Percentiles rank a stretch among this genome's conserved stretches.
Conservation (phyloP, 1,140 invertebrate genomes). For the Lethrus apterus region DNA sequence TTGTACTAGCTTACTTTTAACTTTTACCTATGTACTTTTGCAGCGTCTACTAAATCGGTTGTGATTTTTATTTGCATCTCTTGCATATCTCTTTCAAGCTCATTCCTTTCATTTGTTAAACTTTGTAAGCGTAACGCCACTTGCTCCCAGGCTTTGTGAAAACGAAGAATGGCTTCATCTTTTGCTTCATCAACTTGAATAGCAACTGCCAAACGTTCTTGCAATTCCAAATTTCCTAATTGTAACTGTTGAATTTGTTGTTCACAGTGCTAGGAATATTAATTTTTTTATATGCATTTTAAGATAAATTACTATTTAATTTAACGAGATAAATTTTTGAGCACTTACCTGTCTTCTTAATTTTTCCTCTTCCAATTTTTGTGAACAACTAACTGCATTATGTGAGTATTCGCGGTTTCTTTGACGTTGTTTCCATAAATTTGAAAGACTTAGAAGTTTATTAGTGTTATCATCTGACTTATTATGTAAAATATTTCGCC, state of each 20-base stretch:
- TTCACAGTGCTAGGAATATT: slow-evolving; percentile 59
- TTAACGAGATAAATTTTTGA: background rate
- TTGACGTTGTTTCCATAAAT: slow-evolving; percentile 46
- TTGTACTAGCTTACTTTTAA: too few relatives aligned
- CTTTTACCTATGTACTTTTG: too few relatives aligned
- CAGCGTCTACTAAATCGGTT: slow-evolving; percentile 29
- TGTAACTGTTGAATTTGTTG: slow-evolving; percentile 66
- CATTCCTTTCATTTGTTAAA: slow-evolving; percentile 25
- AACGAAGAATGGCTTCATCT: slow-evolving; percentile 57
- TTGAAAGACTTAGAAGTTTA: slow-evolving; percentile 47
- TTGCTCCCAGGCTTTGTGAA: slow-evolving; percentile 49
- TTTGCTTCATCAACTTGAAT: slow-evolving; percentile 67
- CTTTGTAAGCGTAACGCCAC: slow-evolving; percentile 36
- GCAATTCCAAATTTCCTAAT: slow-evolving; percentile 61
- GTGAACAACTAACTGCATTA: slow-evolving; percentile 32
- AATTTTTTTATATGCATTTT: background rate
- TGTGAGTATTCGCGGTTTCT: slow-evolving; percentile 36
- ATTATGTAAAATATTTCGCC: too few relatives aligned
- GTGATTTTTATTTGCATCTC: slow-evolving; percentile 29
- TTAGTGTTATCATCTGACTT: too few relatives aligned
- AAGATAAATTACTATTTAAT: background rate
- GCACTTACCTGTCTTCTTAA: slow-evolving; percentile 56
- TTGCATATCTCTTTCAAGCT: slow-evolving; percentile 24
- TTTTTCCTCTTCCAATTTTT: slow-evolving; percentile 67
- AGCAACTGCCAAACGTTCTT: slow-evolving; percentile 70